Evolutionary conservation across 2,113 vertebrate genomes (phyloP).

Genomic region (Phalacrocorax pelagicus): DNA sequence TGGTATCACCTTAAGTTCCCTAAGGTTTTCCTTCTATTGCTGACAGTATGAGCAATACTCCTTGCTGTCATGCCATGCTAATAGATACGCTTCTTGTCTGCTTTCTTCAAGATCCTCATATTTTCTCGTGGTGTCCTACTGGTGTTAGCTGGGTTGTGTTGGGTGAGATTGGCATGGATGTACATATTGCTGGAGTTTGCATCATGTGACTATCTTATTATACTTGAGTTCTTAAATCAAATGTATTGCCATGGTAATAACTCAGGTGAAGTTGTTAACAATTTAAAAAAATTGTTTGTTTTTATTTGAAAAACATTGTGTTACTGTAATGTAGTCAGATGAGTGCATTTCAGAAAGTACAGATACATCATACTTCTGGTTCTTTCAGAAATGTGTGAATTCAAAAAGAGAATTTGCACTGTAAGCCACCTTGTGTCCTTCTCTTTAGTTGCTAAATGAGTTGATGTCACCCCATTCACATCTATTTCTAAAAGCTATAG

Average conservation of each 20-base stretch:
- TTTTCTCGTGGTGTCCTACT: not conserved
- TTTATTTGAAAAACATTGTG: not conserved
- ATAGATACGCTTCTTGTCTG: not conserved
- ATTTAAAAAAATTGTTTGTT: not conserved
- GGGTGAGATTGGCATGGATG: not conserved
- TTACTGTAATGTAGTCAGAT: not conserved
- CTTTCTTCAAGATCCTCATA: accelerated
- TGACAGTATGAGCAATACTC: not conserved
- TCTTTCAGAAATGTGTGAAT: not conserved
- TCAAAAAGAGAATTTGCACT: not conserved
- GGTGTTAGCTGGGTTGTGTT: not conserved
- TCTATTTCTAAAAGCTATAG: not conserved
- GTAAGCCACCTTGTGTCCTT: not conserved
- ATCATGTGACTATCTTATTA: accelerated
- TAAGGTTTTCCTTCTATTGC: not conserved
- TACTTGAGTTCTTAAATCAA: not conserved
- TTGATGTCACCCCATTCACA: not conserved
- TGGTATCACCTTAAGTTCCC: not conserved
- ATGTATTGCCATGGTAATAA: not conserved
- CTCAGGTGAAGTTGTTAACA: not conserved
- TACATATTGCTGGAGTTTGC: accelerated
- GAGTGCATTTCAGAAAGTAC: not conserved
- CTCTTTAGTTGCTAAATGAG: not conserved
- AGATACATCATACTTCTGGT: not conserved
- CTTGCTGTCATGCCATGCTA: not conserved